Evolutionary conservation across 1,140 invertebrate species (phyloP).

Genomic region (Chironomus striatipennis): DNA sequence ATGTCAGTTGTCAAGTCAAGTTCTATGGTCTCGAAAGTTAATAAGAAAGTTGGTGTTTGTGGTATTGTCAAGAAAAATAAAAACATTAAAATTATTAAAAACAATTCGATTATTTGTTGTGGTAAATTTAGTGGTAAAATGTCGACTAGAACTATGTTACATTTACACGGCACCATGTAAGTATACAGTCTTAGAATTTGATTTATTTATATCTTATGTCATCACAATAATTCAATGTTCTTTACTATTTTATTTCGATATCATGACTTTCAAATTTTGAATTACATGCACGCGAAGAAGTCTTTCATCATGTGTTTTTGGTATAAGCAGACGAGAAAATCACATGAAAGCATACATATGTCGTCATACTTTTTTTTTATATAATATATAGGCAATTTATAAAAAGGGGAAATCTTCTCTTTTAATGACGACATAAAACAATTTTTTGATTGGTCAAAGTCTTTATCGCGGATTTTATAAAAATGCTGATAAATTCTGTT

Average conservation of each 20-base stretch:
- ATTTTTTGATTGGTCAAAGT: background rate
- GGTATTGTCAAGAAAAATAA: background rate
- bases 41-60: background rate
- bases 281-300: background rate
- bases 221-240: no score
- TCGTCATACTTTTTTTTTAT: background rate
- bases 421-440: background rate
- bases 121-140: conserved; percentile 14
- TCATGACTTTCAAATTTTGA: background rate
- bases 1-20: background rate
- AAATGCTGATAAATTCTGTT: no score
- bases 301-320: background rate
- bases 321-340: background rate
- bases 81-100: background rate
- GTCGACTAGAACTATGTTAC: background rate
- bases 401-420: background rate
- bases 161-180: background rate
- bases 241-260: no score
- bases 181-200: background rate
- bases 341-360: background rate
- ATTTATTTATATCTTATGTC: background rate
- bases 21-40: background rate
- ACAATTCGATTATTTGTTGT: conserved; percentile 3
- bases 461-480: no score
- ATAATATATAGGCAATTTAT: background rate